Percentiles rank a stretch among this genome's conserved stretches.
phyloP scores from a whole-genome alignment of 2,797 vertebrate genomes.

The Fundulus diaphanus region DNA sequence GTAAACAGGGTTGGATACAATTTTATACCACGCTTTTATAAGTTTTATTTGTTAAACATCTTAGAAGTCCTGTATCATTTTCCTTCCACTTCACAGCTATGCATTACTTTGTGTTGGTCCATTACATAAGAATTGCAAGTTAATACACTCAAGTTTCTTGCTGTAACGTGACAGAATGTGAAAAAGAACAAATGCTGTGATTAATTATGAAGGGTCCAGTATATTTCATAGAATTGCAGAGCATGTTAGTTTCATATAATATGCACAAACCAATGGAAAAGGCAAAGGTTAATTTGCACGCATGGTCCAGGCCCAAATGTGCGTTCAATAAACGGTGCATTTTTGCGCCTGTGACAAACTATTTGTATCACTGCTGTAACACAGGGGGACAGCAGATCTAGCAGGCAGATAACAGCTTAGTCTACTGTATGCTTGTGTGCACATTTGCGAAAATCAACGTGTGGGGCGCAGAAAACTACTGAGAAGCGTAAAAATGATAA shows the following conservation, averaged over 20 bases:
- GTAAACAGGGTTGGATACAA: too few relatives aligned
- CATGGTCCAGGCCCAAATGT: not conserved
- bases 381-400: not conserved
- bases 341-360: not conserved
- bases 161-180: too few relatives aligned
- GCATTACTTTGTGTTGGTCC: too few relatives aligned
- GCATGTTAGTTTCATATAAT: not conserved
- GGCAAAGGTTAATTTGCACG: not conserved
- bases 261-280: not conserved
- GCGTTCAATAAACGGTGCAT: not conserved
- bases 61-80: too few relatives aligned
- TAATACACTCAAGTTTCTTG: too few relatives aligned
- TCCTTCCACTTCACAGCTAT: too few relatives aligned
- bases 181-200: too few relatives aligned
- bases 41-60: too few relatives aligned
- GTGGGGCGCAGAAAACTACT: slow-evolving; percentile 50
- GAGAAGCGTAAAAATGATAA: slow-evolving; percentile 66
- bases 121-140: too few relatives aligned
- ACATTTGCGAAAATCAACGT: slow-evolving; percentile 37
- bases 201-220: not conserved
- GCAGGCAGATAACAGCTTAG: not conserved
- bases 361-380: not conserved
- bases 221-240: not conserved
- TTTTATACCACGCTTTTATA: too few relatives aligned
- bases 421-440: not conserved